Base-by-base conservation (phyloP, 1,140 invertebrate genomes). In the Drosophila athabasca region DNA sequence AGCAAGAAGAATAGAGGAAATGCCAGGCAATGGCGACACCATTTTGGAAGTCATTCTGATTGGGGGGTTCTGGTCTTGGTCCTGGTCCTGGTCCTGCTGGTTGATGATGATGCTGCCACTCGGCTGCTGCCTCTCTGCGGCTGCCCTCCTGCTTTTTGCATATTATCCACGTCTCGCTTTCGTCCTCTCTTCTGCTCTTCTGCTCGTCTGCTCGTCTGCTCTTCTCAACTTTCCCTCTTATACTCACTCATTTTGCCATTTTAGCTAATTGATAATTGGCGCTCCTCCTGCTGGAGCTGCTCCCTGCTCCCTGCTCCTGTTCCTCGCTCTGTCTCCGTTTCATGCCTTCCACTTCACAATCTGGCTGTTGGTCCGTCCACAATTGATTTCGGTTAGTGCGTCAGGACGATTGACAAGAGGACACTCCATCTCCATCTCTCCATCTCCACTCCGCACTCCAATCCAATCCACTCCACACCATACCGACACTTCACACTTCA, bases 241-340 rank as follows among this genome's bases (percentile, higher is more conserved):
- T 62, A 76, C 82, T 87, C 74, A 87, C 70, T 81, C 78, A 87
- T 87, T 82, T 87, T 88, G 75, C 83, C 78, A 87, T 88, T 87
- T 69, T 76, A 82, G 76, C 78, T 88, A 82, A 88, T 87, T 87
- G 79, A 83, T 87, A 88, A 87, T 87, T 87, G 82, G 76, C 71
- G 64, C 57, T 64, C 61, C 74, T 43, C 46, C 24, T 26, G 24
- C 24, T 5, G 24, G 24, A 5, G 4, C 24, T 26, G 24, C 24
- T 26, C 24, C 17, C 17, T 1, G 17, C 17, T 19, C 17, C 17
- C 24, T 5, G 24, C 24, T 5, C 24, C 24, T 5, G 24, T 0
- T 24, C 24, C 24, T 0, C 1, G 24, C 24, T 26, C 24, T 5
- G 5, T 6, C 8, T 17, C 31, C 35, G 48, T 19, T 57, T 41